Evolutionary conservation across 1,140 invertebrate species (phyloP).

Genomic region (Bursaphelenchus mucronatus): DNA sequence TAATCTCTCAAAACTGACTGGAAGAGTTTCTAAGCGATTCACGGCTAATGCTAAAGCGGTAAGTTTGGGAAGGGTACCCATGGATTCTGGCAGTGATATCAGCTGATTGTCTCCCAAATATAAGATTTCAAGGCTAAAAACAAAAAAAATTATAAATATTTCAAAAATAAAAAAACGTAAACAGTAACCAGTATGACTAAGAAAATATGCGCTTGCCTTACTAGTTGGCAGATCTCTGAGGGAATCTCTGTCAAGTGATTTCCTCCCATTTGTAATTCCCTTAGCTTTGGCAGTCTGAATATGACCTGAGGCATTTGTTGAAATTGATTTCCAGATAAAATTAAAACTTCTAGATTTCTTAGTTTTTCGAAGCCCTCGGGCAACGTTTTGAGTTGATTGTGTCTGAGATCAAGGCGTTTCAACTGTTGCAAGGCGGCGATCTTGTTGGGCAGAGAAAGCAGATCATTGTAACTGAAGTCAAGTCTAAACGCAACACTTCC

Average conservation of each 20-base stretch:
- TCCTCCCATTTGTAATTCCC: constrained; percentile 82
- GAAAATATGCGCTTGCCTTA: constrained; percentile 51
- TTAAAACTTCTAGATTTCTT: constrained; percentile 86
- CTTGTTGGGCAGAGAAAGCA: constrained; percentile 16
- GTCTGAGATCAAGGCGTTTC: constrained; percentile 36
- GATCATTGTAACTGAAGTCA: constrained; percentile 17
- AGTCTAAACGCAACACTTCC: neutral
- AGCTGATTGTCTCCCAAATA: constrained; percentile 86
- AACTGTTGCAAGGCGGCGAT: constrained; percentile 16
- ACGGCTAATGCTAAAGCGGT: constrained; percentile 82
- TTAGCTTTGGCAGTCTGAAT: constrained; percentile 78
- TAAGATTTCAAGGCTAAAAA: constrained; percentile 75
- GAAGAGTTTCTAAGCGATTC: constrained; percentile 80
- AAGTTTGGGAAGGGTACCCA: constrained; percentile 75
- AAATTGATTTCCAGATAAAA: constrained; percentile 89
- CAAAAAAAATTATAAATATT: constrained; percentile 19
- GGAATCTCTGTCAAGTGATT: constrained; percentile 78
- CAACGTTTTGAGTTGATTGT: constrained; percentile 71
- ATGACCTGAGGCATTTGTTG: constrained; percentile 79
- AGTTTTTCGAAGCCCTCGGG: constrained; percentile 96
- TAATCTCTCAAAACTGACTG: constrained; percentile 77
- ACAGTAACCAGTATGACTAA: neutral
- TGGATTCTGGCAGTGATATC: constrained; percentile 76
- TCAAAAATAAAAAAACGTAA: constrained; percentile 3
- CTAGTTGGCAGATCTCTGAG: constrained; percentile 74